Conservation (phyloP, 1,140 invertebrate species). For the Bombus superbus region DNA sequence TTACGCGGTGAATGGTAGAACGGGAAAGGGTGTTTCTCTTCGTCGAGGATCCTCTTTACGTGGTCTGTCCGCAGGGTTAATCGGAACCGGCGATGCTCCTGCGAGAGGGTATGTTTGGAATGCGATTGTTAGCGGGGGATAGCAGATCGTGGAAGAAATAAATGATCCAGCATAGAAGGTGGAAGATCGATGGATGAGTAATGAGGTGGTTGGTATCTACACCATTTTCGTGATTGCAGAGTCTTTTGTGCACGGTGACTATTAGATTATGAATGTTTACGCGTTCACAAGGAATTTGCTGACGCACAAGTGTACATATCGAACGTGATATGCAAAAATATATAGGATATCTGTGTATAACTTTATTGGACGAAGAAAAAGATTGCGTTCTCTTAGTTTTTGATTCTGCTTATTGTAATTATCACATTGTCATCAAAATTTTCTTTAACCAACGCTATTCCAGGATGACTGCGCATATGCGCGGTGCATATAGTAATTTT, state of each 20-base stretch:
- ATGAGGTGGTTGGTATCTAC: background rate
- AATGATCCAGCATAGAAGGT: conserved; percentile 1
- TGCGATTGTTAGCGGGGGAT: conserved; percentile 11
- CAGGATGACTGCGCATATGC: no score
- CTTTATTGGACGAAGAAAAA: no score
- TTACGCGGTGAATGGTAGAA: background rate
- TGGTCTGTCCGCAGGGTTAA: conserved; percentile 14
- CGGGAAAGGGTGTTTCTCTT: background rate
- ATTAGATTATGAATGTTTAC: background rate
- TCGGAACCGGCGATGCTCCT: conserved; percentile 20
- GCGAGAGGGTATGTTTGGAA: conserved; percentile 22
- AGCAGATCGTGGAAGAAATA: conserved; percentile 37
- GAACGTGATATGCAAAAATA: no score
- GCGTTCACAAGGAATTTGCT: background rate
- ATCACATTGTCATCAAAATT: no score
- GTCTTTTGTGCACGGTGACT: background rate
- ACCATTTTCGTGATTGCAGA: background rate
- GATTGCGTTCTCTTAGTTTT: no score
- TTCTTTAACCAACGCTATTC: no score
- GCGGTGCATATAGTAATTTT: no score
- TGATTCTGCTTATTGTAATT: no score
- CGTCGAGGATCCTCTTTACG: background rate
- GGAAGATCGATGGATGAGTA: conserved; percentile 14
- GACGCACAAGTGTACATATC: no score
- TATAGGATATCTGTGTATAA: no score